Percentiles rank a stretch among this genome's conserved stretches.
These are phyloP conservation scores for Neodontobutis hainanensis DNA, from an alignment of 2,113 vertebrate genomes.

Conservation along the genomic window DNA sequence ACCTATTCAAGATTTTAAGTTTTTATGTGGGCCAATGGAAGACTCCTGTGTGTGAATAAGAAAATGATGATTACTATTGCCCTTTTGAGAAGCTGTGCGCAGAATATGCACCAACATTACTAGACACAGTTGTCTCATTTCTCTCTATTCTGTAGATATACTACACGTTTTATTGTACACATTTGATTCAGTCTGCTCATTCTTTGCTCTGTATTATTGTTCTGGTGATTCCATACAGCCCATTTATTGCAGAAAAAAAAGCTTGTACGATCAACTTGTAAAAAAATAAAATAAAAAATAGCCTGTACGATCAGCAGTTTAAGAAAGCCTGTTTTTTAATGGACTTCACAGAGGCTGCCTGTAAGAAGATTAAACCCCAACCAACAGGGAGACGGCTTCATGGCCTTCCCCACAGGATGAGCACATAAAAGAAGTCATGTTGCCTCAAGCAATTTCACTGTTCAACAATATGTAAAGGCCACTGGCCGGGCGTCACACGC, in stretches of 20 bases:
- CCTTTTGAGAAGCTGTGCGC: slow-evolving; percentile 31
- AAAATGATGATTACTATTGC: slow-evolving; percentile 25
- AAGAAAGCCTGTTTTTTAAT: slow-evolving; percentile 27
- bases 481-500: slow-evolving; percentile 9
- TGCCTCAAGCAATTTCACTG: background rate
- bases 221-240: background rate
- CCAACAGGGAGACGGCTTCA: background rate
- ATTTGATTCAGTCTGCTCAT: slow-evolving; percentile 1
- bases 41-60: slow-evolving; percentile 15
- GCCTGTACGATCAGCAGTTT: slow-evolving; percentile 9
- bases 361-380: slow-evolving; percentile 42
- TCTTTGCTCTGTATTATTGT: background rate
- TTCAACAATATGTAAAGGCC: slow-evolving; percentile 29
- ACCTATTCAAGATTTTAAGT: slow-evolving; percentile 22
- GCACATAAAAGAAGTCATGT: slow-evolving; percentile 29
- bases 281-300: background rate
- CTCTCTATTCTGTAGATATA: background rate
- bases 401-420: slow-evolving; percentile 46
- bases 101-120: slow-evolving; percentile 19
- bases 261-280: too few species aligned
- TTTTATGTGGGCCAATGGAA: slow-evolving; percentile 13
- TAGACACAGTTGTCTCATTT: background rate
- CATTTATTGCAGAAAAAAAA: slow-evolving; percentile 6
- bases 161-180: background rate
- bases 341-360: slow-evolving; percentile 21